Percentiles rank a stretch among this genome's conserved stretches.
These are phyloP conservation scores for Apostichopus japonicus DNA, from an alignment of 35 echinoderm and acorn worm species.

Conservation along the genomic window DNA sequence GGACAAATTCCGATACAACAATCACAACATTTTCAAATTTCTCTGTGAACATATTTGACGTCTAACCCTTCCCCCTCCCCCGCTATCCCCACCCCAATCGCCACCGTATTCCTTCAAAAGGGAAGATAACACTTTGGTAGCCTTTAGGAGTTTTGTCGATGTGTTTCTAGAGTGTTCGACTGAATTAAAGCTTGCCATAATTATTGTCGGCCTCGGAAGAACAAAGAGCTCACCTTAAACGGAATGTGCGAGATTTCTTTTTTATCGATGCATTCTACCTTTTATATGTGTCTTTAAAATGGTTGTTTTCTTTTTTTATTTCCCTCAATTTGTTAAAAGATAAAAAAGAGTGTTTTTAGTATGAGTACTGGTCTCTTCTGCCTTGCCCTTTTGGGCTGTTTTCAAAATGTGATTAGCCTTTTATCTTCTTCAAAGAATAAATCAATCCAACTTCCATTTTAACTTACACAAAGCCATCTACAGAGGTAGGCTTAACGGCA, in stretches of 20 bases:
- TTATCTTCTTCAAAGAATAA: slow-evolving; percentile 24
- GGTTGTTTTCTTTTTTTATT: neutral
- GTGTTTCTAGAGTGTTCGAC: too few relatives aligned
- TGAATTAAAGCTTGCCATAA: neutral
- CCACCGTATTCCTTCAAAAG: too few relatives aligned
- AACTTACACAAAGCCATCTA: slow-evolving; percentile 36
- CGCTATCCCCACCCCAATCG: too few relatives aligned
- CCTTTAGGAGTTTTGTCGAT: too few relatives aligned
- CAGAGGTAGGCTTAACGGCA: slow-evolving; percentile 1
- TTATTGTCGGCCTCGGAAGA: neutral
- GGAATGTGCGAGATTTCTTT: neutral
- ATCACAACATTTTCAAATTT: too few relatives aligned
- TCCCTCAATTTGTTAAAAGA: slow-evolving; percentile 3
- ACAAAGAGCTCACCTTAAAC: neutral
- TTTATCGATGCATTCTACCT: neutral
- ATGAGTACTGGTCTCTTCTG: neutral
- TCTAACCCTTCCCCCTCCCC: too few relatives aligned
- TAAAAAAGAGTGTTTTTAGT: neutral
- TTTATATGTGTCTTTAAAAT: neutral
- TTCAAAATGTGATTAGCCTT: neutral
- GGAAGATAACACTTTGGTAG: too few relatives aligned
- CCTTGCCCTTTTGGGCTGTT: slow-evolving; percentile 3
- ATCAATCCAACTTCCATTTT: slow-evolving; percentile 36
- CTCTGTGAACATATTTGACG: too few relatives aligned
- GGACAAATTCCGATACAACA: too few relatives aligned